phyloP scores from a whole-genome alignment of 2,888 invertebrate genomes.

The Drosophila hamatofila region DNA sequence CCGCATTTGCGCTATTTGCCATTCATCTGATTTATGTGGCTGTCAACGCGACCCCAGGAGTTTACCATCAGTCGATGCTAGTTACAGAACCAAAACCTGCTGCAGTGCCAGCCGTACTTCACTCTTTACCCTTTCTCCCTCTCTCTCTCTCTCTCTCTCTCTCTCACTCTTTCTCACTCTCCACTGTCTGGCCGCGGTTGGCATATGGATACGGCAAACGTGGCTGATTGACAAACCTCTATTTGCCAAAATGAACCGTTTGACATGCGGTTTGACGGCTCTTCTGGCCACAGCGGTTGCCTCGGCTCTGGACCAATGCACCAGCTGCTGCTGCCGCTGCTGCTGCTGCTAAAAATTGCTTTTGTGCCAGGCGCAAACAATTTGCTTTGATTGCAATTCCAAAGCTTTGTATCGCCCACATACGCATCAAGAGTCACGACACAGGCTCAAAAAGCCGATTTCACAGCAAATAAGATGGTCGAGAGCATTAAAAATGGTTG shows the following conservation, averaged over 20 bases:
- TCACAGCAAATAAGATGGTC: not conserved
- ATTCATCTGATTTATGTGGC: slow-evolving; percentile 70
- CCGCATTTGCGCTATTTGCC: slow-evolving; percentile 40
- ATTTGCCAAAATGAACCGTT: slow-evolving; percentile 76
- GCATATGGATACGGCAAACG: slow-evolving; percentile 32
- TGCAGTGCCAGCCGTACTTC: not conserved
- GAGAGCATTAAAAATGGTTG: not conserved
- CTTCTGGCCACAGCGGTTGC: slow-evolving; percentile 15
- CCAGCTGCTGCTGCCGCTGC: not conserved
- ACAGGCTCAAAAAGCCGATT: not conserved
- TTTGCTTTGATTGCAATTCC: slow-evolving; percentile 42
- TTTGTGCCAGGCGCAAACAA: slow-evolving; percentile 23
- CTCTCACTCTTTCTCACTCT: too few relatives aligned
- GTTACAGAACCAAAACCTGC: slow-evolving; percentile 6
- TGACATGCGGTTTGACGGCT: slow-evolving; percentile 59
- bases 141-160: not conserved
- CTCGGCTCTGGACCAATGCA: not conserved
- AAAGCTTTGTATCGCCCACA: slow-evolving; percentile 22
- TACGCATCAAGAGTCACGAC: slow-evolving; percentile 1
- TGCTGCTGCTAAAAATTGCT: slow-evolving; percentile 26
- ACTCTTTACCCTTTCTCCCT: not conserved
- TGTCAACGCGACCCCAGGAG: slow-evolving; percentile 53
- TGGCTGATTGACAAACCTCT: slow-evolving; percentile 76
- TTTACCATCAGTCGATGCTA: slow-evolving; percentile 42
- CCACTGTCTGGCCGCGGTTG: slow-evolving; percentile 37